Base-by-base conservation (phyloP, 1,140 invertebrate genomes). In the Aethina tumida region DNA sequence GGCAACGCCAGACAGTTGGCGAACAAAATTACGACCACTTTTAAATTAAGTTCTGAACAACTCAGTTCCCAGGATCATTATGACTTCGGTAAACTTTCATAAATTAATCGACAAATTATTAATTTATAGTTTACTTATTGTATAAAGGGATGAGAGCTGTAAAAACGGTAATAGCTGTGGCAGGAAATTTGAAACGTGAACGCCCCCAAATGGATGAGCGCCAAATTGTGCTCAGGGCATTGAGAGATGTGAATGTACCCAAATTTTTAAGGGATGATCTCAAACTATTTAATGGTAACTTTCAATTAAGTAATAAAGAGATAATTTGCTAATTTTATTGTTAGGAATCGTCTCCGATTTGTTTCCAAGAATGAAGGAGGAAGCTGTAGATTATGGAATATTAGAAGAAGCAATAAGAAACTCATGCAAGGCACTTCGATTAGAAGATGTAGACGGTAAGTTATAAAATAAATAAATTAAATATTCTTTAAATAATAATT, bases 161-260 rank as follows among this genome's bases (percentile, higher is more conserved):
- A 1, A 79, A 77, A 46, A 73, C 73, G 0, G 75, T 83, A 0
- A 70, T 84, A 5, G 73, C 74, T 2, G 77, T 77, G 12, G 79
- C 80, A 8, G 78, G 75, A 7, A 81, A 74, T 51, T 60, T 80
- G 10, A 75, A 81, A 64, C 58, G 79, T 10, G 74, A 78, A 54
- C 70, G 73, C 41, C 75, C 73, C 2, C 63, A 75, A n/a, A 70
- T 79, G 54, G 66, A 67, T 10, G 70, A 75, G 33, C 48, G 62
- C 2, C 64, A 72, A 43, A 69, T 74, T 27, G 63, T 71, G 13
- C 42, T 75, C 13, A 64, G 76, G 26, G 77, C 79, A 2, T 65
- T 84, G 35, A 65, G 73, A 45, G 79, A 83, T 52, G 79, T 84
- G 0, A 84, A 84, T 51, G 65, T 84, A 5, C 78, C 81, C 0